Evolutionary conservation across 1,140 invertebrate species (phyloP).

Genomic region (Drosophila virilis): DNA sequence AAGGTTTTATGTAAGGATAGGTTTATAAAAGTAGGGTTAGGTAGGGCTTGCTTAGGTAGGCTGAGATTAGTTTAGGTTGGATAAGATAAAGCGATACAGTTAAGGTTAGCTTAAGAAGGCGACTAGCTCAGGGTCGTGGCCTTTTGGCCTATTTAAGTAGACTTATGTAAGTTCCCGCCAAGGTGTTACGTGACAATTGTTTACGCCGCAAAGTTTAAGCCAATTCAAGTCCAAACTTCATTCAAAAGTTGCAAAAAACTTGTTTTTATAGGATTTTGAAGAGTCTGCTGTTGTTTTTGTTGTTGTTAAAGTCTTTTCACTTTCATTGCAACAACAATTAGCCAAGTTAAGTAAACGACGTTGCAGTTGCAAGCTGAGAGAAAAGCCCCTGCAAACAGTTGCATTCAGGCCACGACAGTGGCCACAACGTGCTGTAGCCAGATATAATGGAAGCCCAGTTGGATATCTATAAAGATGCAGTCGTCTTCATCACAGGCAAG

Average conservation of each 20-base stretch:
- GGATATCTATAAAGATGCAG: slow-evolving; percentile 69
- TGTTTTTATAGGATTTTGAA: slow-evolving; percentile 66
- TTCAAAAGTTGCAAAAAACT: slow-evolving; percentile 54
- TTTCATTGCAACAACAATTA: slow-evolving; percentile 52
- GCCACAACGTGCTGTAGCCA: slow-evolving; percentile 44
- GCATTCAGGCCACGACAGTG: slow-evolving; percentile 48
- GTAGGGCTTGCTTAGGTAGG: no score
- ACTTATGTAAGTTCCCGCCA: slow-evolving; percentile 29
- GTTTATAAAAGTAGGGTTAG: no score
- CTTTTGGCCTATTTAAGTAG: no score
- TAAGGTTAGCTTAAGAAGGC: no score
- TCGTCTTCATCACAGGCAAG: slow-evolving; percentile 81
- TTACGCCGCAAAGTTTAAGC: slow-evolving; percentile 23
- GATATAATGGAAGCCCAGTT: slow-evolving; percentile 17
- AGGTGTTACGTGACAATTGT: slow-evolving; percentile 50
- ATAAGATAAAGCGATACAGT: no score
- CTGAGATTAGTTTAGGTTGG: no score
- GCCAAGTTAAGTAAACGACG: slow-evolving; percentile 4
- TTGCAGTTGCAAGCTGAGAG: slow-evolving; percentile 28
- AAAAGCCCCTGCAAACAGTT: slow-evolving; percentile 56
- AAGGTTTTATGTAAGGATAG: no score
- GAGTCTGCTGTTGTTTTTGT: slow-evolving; percentile 6
- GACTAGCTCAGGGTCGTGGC: no score
- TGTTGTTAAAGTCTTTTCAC: slow-evolving; percentile 50
- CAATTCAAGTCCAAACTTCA: slow-evolving; percentile 40